These are phyloP conservation scores for Adelognathus sp. DNA, from an alignment of 2,888 invertebrate species.

Conservation along the genomic window DNA sequence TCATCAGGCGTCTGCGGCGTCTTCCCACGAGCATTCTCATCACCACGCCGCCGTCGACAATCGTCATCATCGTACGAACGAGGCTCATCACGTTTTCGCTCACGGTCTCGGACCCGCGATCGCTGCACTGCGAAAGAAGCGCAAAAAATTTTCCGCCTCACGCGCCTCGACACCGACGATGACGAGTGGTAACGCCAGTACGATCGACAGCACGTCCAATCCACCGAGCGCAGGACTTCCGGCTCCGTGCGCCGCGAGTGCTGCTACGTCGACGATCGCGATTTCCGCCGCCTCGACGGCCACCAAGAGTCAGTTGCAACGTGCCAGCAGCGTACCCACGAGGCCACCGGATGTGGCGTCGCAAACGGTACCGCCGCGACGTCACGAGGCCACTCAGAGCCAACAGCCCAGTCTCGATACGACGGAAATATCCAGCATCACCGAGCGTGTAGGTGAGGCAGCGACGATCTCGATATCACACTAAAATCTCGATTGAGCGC, in stretches of 20 bases:
- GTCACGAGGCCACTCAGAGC: conserved; percentile 85
- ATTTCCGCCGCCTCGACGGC: conserved; percentile 57
- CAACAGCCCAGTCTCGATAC: conserved; percentile 82
- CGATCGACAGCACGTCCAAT: conserved; percentile 66
- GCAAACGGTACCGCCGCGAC: conserved; percentile 78
- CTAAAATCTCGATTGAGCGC: too few relatives aligned
- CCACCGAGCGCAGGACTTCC: conserved; percentile 29
- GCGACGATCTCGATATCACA: too few relatives aligned
- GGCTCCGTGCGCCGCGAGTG: conserved; percentile 16
- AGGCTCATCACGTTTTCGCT: conserved; percentile 76
- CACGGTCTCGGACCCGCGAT: conserved; percentile 82
- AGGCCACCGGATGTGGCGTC: conserved; percentile 81
- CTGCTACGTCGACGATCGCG: conserved; percentile 20
- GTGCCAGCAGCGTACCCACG: conserved; percentile 88
- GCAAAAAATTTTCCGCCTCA: conserved; percentile 92
- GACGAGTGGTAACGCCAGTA: conserved; percentile 79
- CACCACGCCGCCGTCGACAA: conserved; percentile 32
- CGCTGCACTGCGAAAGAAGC: conserved; percentile 89
- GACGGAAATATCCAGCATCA: conserved; percentile 68
- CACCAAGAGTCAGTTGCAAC: conserved; percentile 83
- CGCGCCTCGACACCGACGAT: conserved; percentile 85
- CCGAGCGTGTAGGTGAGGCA: conserved; percentile 74
- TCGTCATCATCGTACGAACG: conserved; percentile 62
- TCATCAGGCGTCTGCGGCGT: conserved; percentile 58
- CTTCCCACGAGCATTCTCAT: conserved; percentile 59